Base-by-base conservation (phyloP, 30 jellyfish, hydroid and myxozoan genomes). In the Pseudorhiza aurosa region DNA sequence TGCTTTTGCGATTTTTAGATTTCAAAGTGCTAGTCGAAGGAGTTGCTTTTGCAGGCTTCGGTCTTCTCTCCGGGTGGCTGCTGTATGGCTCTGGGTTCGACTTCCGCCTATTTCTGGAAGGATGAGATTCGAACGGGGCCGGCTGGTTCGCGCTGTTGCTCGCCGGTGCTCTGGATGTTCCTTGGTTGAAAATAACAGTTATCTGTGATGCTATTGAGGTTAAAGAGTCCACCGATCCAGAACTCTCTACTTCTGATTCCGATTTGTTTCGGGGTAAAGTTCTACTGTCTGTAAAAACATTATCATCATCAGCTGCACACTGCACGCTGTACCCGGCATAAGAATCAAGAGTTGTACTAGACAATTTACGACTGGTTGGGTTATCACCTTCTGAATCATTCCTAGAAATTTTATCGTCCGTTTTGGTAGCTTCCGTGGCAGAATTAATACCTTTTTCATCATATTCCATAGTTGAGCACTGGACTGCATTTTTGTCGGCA, bases 51-150 rank as follows among this genome's bases (percentile, higher is more conserved):
- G 68, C 91, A 53, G 83, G 91, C 45, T 71, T 69, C 17, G 87
- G 94, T 49, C 94, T 59, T 24, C 94, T 75, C 65, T 46, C 94
- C 29, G 72, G 65, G 39, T 82, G 94, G 33, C 94, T 82, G 76
- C 94, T 82, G 60, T 82, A 82, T 8, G 94, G 94, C 37, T 80
- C 91, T 31, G 91, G 84, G 18, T 36, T 57, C 46, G 77, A 12
- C 27, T 80, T 67, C 59, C 69, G 72, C 33, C 68, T 51, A 25
- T 43, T 39, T 15, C 32, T 55, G 4, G 77, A 10, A 40, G 36
- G 49, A 22, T 80, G 76, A 39, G 91, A 64, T 25, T 80, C 77
- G 40, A 19, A 80, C 1, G 91, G 91, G 32, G 26, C 77, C 11
- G 77, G 37, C 15, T 42, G 30, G 26, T 49, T 14, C n/a, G 42